These are phyloP conservation scores for Drosophila formosana DNA, from an alignment of 2,888 invertebrate species.

Conservation along the genomic window DNA sequence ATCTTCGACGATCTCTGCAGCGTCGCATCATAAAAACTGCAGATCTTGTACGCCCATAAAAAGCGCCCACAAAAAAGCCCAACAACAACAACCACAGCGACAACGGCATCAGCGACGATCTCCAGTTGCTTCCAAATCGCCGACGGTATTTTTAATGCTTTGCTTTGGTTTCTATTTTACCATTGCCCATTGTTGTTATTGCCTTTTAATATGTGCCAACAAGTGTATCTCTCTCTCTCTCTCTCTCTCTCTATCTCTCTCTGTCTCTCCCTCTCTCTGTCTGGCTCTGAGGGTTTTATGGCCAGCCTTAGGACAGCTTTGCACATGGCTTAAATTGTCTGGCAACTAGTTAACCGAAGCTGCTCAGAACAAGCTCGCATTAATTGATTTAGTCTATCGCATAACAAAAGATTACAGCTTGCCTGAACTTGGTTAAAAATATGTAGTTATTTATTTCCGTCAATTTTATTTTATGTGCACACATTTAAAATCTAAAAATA, in stretches of 20 bases:
- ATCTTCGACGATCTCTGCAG: conserved; percentile 43
- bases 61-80: conserved; percentile 57
- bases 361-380: conserved; percentile 7
- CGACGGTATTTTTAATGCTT: conserved; percentile 65
- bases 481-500: too few relatives aligned
- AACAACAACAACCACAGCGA: background rate
- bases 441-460: too few relatives aligned
- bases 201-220: conserved; percentile 57
- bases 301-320: conserved; percentile 45
- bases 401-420: background rate
- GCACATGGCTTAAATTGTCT: conserved; percentile 8
- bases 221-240: conserved; percentile 35
- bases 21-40: conserved; percentile 65
- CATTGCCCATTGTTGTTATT: conserved; percentile 39
- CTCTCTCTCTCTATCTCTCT: conserved; percentile 3
- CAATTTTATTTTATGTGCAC: too few relatives aligned
- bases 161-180: conserved; percentile 41
- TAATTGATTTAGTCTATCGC: background rate
- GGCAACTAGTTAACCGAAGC: conserved; percentile 12
- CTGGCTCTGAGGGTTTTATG: conserved; percentile 21
- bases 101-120: conserved; percentile 18
- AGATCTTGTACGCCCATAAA: conserved; percentile 76
- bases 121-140: conserved; percentile 55
- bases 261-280: background rate
- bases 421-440: conserved; percentile 10